These are phyloP conservation scores for Maccullochella peelii DNA, from an alignment of 2,113 vertebrate genomes.

Conservation along the genomic window DNA sequence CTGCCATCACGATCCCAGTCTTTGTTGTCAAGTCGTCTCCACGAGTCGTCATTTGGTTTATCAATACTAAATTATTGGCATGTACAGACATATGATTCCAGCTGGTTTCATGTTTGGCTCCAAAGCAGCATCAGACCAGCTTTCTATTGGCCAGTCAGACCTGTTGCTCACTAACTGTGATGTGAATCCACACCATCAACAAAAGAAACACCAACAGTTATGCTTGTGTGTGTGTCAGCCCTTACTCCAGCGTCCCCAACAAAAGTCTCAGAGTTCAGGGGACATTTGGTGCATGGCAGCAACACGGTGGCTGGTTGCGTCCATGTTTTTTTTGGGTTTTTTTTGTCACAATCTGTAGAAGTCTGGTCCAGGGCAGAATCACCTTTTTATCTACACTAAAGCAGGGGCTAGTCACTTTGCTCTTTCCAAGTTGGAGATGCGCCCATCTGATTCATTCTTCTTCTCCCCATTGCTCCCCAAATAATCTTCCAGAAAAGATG, in stretches of 20 bases:
- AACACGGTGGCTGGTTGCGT: slow-evolving; percentile 25
- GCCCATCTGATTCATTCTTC: slow-evolving; percentile 33
- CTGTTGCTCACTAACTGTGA: slow-evolving; percentile 7
- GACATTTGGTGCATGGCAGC: slow-evolving; percentile 45
- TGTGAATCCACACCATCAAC: slow-evolving; percentile 30
- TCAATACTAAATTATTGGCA: slow-evolving; percentile 18
- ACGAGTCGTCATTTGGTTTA: slow-evolving; percentile 44
- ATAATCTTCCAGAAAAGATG: slow-evolving; percentile 45
- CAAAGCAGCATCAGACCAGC: slow-evolving; percentile 13
- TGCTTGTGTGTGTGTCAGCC: slow-evolving; percentile 5
- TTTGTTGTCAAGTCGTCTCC: slow-evolving; percentile 31
- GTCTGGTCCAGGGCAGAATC: slow-evolving; percentile 24
- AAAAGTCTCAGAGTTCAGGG: slow-evolving; percentile 62
- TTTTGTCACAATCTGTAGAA: slow-evolving; percentile 34
- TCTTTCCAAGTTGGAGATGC: slow-evolving; percentile 31
- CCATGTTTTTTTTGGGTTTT: slow-evolving; percentile 40
- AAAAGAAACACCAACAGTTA: slow-evolving; percentile 19
- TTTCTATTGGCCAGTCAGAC: slow-evolving; percentile 17
- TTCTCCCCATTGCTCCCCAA: slow-evolving; percentile 43
- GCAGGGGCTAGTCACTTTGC: slow-evolving; percentile 41
- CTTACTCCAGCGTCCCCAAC: slow-evolving; percentile 41
- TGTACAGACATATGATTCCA: slow-evolving; percentile 15
- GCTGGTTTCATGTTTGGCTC: slow-evolving; percentile 28
- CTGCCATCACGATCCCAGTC: slow-evolving; percentile 1
- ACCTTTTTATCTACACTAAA: slow-evolving; percentile 62